These are phyloP conservation scores for Muschampia plurimacula DNA, from an alignment of 2,888 invertebrate genomes.

Conservation along the genomic window DNA sequence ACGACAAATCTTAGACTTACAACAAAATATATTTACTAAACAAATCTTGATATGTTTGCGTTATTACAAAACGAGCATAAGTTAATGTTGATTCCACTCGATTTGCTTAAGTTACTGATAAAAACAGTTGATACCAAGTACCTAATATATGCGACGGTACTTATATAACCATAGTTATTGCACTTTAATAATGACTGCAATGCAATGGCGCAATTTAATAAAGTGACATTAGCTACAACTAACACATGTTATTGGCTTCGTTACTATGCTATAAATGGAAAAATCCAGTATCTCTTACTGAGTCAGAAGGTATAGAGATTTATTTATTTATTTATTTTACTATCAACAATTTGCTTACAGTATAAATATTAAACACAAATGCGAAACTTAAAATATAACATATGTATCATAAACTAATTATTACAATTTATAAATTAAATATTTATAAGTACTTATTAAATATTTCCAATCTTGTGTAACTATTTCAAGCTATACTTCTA, in stretches of 20 bases:
- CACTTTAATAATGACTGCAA: slow-evolving; percentile 32
- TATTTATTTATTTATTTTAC: too few relatives aligned
- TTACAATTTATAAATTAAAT: too few relatives aligned
- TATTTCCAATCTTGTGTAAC: too few relatives aligned
- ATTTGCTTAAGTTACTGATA: slow-evolving; percentile 33
- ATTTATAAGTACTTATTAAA: too few relatives aligned
- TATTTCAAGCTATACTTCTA: too few relatives aligned
- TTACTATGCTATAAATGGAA: slow-evolving; percentile 25
- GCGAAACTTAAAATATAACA: too few relatives aligned
- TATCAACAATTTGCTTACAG: too few relatives aligned
- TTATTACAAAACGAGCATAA: slow-evolving; percentile 17
- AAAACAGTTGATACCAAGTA: slow-evolving; percentile 16
- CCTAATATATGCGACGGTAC: slow-evolving; percentile 23
- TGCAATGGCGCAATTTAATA: slow-evolving; percentile 36
- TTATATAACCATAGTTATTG: slow-evolving; percentile 29
- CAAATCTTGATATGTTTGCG: not conserved
- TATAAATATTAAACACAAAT: too few relatives aligned
- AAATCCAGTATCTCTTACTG: slow-evolving; percentile 11
- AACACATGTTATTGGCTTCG: slow-evolving; percentile 22
- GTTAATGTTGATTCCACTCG: slow-evolving; percentile 32
- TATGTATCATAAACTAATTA: too few relatives aligned
- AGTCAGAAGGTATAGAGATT: not conserved
- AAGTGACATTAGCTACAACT: slow-evolving; percentile 29
- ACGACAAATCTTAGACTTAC: not conserved
- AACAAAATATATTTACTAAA: not conserved